Evolutionary conservation across 1,140 invertebrate species (phyloP), one percentile per base, ranked within the genome.

Genomic region (Bombus consobrinus): DNA sequence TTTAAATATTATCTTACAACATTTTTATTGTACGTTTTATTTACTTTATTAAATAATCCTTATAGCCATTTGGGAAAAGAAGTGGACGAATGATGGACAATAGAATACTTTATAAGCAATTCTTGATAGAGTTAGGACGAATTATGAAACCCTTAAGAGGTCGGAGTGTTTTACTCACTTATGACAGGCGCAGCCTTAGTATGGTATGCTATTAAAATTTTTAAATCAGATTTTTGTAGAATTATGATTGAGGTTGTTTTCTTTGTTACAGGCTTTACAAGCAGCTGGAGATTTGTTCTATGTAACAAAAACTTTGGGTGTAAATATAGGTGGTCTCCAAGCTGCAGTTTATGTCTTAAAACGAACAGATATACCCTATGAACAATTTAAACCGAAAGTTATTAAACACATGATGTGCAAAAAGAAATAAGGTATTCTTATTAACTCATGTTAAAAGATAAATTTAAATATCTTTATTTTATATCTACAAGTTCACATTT

Each of bases 61-160:
- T 87, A 28, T 82, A 96, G 95, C 96, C 96, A 47, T 97, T 96
- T 94, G 96, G 96, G 18, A 96, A 96, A 92, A 93, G 96, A 83
- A 94, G 95, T 80, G 96, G 96, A 34, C 94, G 92, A 28, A 95
- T 94, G 87, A 85, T 83, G 22, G 93, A 96, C 83, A 97, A 97
- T 88, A 90, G 93, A 75, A 86, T 92, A 22, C 92, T 96, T n/a
- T 97, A 97, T 87, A 95, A 95, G 47, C 85, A 91, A 77, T 93
- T 95, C 59, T 87, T 97, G 66, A 73, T 92, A 43, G 96, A 96
- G 90, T 91, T 96, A 87, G 95, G 95, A 1, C 91, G 96, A 87
- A 94, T 96, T 3, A 89, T 94, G 5, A 93, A 92, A 74, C 82
- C 87, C 10, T 90, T 91, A 25, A 94, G 92, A 62, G 96, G 96